Base-by-base conservation (phyloP, 2,797 vertebrate genomes). In the Allobates femoralis region DNA sequence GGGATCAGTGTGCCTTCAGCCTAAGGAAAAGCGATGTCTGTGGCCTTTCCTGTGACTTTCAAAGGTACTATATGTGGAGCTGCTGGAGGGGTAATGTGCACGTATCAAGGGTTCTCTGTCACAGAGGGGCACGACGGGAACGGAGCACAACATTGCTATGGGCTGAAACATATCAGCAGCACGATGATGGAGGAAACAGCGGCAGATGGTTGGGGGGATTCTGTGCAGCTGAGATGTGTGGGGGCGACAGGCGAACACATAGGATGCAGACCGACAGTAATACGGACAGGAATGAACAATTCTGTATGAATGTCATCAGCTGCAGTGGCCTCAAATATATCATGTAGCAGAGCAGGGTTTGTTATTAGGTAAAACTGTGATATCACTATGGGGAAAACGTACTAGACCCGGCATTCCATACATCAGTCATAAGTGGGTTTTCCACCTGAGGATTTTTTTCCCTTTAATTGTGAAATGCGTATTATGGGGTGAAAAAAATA, bases 41-140 rank as follows among this genome's bases (percentile, higher is more conserved):
- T 85, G 77, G 77, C 77, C 51, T 85, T 85, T 85, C 41, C 77
- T 50, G 55, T 81, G 78, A 86, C 85, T 86, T 86, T 86, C 78
- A 86, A 74, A 85, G 78, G 62, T 79, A 58, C 32, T 5, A 51
- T n/a, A 51, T 67, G 30, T 12, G 62, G 53, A 46, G 32, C 19
- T 23, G 85, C 78, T 86, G 69, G 55, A 75, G 85, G 85, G 67
- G 32, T 26, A 86, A 86, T 81, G 67, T 86, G 67, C 46, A 53
- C 1, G 19, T 10, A 14, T 74, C 56, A 75, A 50, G 26, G 16
- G 41, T 79, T 74, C 78, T 58, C 60, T 41, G 18, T 53, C 53
- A 56, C 26, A 81, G 28, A 64, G 15, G 53, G 37, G 37, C 76
- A 80, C 80, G 77, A 86, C 62, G 78, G 69, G 64, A 86, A 81